Evolutionary conservation across 2,888 invertebrate genomes (phyloP), one percentile per base, ranked within the genome.

Genomic region (Rotaria socialis): DNA sequence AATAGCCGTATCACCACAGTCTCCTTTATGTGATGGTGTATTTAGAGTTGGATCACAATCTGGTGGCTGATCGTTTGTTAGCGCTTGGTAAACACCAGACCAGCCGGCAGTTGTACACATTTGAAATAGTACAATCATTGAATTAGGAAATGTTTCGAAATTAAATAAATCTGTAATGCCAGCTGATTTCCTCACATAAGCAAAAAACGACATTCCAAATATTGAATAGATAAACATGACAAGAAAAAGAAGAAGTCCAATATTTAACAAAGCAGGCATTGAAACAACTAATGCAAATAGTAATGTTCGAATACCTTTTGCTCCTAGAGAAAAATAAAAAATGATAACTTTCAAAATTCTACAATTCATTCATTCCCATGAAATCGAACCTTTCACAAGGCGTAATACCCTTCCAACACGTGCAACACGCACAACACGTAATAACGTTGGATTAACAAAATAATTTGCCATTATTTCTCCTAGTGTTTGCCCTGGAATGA

Each of bases 211-310:
- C 97, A 98, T 98, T 89, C 98, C 98, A 92, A 98, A 97, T 91
- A 97, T 97, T 90, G 97, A 96, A 92, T 97, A 98, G 93, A 98
- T 98, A 93, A 97, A 98, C 96, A 98, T 97, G 91, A 98, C 96
- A 91, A 98, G 94, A 93, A 97, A 97, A 90, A 98, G 94, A 90
- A 98, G 94, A 90, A 98, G 94, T 92, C 97, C 97, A 92, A 98
- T 98, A 93, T 98, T 98, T 94, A 98, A 97, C 89, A 98, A 94
- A 90, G 98, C 97, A 90, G 98, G 98, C 92, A 98, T 93, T 90
- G 97, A 97, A 95, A 98, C 97, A 91, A 97, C 97, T 92, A 98
- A 93, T 89, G 97, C 97, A 92, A 98, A 98, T 90, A 98, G 93
- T 90, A 98, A 93, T 88, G 97, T 98, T 91, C 98, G 94, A 90